Evolutionary conservation across 1,140 invertebrate genomes (phyloP).

Genomic region (Drosophila persimilis): DNA sequence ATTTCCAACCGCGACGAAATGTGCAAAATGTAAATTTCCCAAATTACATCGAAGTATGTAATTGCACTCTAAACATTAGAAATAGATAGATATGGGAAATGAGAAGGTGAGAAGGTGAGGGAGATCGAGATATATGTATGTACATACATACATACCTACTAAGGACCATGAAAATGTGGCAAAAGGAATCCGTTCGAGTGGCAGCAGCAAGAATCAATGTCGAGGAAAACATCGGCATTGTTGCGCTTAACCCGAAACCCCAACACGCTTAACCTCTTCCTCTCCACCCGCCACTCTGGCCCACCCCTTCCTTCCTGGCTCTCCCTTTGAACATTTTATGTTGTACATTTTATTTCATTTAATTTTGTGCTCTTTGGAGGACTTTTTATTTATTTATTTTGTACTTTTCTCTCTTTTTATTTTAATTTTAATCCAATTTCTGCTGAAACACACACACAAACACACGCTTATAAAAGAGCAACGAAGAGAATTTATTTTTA

Average conservation of each 20-base stretch:
- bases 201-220: not conserved
- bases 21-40: slow-evolving; percentile 3
- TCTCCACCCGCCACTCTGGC: not conserved
- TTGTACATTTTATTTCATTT: slow-evolving; percentile 44
- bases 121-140: too few relatives aligned
- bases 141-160: too few relatives aligned
- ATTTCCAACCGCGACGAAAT: slow-evolving; percentile 2
- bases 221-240: too few relatives aligned
- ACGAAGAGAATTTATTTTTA: slow-evolving; percentile 49
- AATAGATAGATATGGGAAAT: too few relatives aligned
- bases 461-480: slow-evolving; percentile 30
- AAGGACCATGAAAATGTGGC: slow-evolving; percentile 16
- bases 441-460: slow-evolving; percentile 33
- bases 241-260: too few relatives aligned
- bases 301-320: not conserved
- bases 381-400: slow-evolving; percentile 35
- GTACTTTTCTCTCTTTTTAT: slow-evolving; percentile 51
- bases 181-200: slow-evolving; percentile 33
- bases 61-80: not conserved
- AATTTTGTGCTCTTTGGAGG: slow-evolving; percentile 44
- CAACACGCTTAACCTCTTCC: too few relatives aligned
- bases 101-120: too few relatives aligned
- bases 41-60: slow-evolving; percentile 21
- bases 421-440: slow-evolving; percentile 76
- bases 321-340: slow-evolving; percentile 9